Percentiles rank a stretch among this genome's conserved stretches.
Evolutionary conservation across 2,113 vertebrate species (phyloP).

Genomic region (Trematomus loennbergii): DNA sequence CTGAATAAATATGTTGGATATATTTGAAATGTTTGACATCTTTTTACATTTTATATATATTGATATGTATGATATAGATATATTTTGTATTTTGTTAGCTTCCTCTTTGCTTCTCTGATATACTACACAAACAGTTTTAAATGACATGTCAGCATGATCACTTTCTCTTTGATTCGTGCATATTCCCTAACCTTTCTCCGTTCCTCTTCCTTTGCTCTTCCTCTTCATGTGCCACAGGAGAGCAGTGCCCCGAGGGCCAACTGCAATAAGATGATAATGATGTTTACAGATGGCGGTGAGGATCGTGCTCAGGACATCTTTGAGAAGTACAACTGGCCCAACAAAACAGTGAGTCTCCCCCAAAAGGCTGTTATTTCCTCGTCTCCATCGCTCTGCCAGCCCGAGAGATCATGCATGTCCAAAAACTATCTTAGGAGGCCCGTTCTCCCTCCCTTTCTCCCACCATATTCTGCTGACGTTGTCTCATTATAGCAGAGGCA

Average conservation of each 20-base stretch:
- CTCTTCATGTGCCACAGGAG: conserved; percentile 76
- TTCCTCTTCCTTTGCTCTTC: conserved; percentile 9
- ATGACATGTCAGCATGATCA: neutral
- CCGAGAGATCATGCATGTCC: conserved; percentile 34
- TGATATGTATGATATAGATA: neutral
- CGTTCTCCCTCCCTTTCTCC: conserved; percentile 5
- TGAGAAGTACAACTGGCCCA: conserved; percentile 99
- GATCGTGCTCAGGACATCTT: conserved; percentile 98
- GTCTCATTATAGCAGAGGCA: conserved; percentile 45
- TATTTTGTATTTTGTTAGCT: neutral
- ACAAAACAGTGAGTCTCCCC: conserved; percentile 91
- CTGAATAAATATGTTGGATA: neutral
- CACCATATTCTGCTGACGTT: conserved; percentile 27
- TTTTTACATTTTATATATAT: no score
- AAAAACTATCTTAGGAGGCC: conserved; percentile 15
- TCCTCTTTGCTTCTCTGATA: neutral
- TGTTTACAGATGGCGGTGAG: conserved; percentile 98
- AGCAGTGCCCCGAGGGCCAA: conserved; percentile 94
- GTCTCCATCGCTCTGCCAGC: conserved; percentile 29
- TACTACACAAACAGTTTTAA: neutral
- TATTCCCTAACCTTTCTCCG: conserved; percentile 40
- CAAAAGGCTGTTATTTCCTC: conserved; percentile 27
- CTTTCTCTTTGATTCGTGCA: neutral
- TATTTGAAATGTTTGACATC: neutral
- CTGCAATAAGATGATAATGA: conserved; percentile 99